Evolutionary conservation across 2,888 invertebrate species (phyloP), one percentile per base, ranked within the genome.

Genomic region (Acanthacorydalis orientalis): DNA sequence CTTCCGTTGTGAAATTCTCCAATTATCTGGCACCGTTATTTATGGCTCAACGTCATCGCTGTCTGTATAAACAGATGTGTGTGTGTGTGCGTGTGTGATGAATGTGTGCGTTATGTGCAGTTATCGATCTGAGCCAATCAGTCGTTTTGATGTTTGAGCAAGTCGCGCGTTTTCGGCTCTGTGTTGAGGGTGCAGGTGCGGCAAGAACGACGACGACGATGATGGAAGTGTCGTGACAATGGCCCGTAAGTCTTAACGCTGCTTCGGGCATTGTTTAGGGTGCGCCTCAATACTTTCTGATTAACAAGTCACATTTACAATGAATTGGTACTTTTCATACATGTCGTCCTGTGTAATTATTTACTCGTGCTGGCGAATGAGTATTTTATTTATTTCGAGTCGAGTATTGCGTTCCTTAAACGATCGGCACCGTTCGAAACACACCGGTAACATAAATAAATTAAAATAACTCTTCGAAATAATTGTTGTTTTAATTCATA

Each of bases 261-360:
- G 56, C 55, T 55, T 55, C 61, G 6, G 23, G 23, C 23, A 23
- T 23, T 23, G 23, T 23, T 47, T 35, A 49, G 49, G 63, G 64
- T 59, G 65, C 60, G 62, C 59, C 63, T 59, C 60, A 61, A 23
- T 64, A 64, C 62, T 59, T 62, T 60, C 58, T 61, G 62, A 63
- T 64, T 64, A 61, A 61, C 59, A 56, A 61, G 60, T 60, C 58
- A 58, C 63, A 62, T 60, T 63, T 60, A 62, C 60, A 56, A 55
- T 61, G 61, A 62, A 45, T 34, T 61, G 61, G 59, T 57, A 57
- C 55, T 60, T 60, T 57, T 57, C 60, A 60, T 60, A 59, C 55
- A 56, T 57, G 54, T 55, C 57, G 58, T 61, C 62, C 60, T 61
- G 60, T 60, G 59, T 23, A 41, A 44, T 43, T 46, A 39, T 43